A percentile compares a stretch with the other conserved stretches of the same genome.
Conservation (phyloP, 2,888 invertebrate species). For the Metellina segmentata region DNA sequence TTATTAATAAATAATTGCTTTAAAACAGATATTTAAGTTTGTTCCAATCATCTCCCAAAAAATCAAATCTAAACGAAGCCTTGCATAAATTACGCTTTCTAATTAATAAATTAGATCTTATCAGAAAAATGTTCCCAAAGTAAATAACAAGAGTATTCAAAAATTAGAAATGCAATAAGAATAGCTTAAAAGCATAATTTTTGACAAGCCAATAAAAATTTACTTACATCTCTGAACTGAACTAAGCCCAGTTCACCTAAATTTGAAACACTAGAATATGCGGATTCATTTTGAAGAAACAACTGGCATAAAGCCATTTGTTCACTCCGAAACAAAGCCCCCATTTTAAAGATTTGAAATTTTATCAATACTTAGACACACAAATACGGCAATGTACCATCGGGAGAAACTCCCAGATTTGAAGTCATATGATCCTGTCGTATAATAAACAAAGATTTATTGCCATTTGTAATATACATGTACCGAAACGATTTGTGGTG, state of each 20-base stretch:
- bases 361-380: neutral
- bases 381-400: neutral
- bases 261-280: slow-evolving; percentile 95
- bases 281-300: slow-evolving; percentile 96
- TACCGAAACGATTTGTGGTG: no score
- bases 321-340: slow-evolving; percentile 96
- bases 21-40: no score
- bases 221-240: slow-evolving; percentile 89
- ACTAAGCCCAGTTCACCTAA: slow-evolving; percentile 95
- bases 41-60: no score
- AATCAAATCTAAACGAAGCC: no score
- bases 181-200: neutral
- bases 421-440: neutral
- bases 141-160: neutral
- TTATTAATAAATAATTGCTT: no score
- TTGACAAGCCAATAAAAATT: neutral
- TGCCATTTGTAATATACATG: no score
- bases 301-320: slow-evolving; percentile 99
- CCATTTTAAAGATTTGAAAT: slow-evolving; percentile 83
- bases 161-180: neutral
- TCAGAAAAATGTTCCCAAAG: neutral
- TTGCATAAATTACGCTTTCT: no score
- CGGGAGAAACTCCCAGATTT: slow-evolving; percentile 13
- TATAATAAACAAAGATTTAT: no score
- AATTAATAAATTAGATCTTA: no score